Evolutionary conservation across 2,113 vertebrate genomes (phyloP), one percentile per base, ranked within the genome.

Genomic region (Ceratotherium simum): DNA sequence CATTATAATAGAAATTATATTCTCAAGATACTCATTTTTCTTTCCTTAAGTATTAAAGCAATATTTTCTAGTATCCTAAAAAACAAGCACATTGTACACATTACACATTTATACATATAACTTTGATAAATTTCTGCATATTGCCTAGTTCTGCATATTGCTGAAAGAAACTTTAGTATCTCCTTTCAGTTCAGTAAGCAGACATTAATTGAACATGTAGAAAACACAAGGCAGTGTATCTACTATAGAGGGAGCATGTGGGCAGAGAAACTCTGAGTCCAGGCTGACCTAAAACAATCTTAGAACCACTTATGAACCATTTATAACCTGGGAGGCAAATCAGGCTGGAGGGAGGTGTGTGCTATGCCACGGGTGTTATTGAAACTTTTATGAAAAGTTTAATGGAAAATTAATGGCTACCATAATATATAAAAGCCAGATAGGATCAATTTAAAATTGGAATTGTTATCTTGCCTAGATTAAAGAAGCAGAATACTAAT

Each of bases 91-190:
- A 17, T 84, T 69, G 42, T 9, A 80, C 6, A 46, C 29, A 39
- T 39, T 92, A 82, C 27, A 84, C 39, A 72, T 93, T 79, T 88
- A 65, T 72, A 39, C 9, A 79, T 62, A 51, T 11, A 10, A 8
- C 64, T 91, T 58, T 93, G 31, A 87, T 95, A 73, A 54, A 69
- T 84, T 94, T 96, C 58, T 95, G 25, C 4, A 65, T 76, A 81
- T 72, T n/a, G 5, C 21, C 17, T 89, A 54, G 75, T 81, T 89
- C 29, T 88, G 7, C 11, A 16, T 92, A 70, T 56, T 84, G 54
- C 2, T 93, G 80, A 78, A 6, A 76, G 10, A 70, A 91, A 39
- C n/a, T 25, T 17, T 27, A 48, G 11, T 33, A 67, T 70, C 21
- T 93, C 33, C 16, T 36, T 92, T 81, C 33, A 73, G 54, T 58